phyloP scores from a whole-genome alignment of 2,888 invertebrate genomes.

The Drosophila colorata region DNA sequence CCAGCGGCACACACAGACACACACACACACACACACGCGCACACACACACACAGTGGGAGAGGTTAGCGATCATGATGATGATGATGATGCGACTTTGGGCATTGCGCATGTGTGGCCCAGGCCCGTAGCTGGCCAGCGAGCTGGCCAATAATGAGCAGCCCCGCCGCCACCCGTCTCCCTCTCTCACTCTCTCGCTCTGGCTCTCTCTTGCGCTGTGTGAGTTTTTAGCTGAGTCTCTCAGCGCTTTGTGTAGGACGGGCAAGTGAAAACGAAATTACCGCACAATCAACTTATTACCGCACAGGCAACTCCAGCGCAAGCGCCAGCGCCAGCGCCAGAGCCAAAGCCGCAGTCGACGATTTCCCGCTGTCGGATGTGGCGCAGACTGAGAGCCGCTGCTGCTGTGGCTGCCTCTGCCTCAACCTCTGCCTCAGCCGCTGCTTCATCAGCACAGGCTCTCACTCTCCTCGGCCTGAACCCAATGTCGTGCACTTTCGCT shows the following conservation, averaged over 20 bases:
- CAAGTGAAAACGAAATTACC: conserved; percentile 82
- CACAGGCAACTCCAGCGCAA: conserved; percentile 48
- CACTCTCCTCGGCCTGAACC: conserved; percentile 24
- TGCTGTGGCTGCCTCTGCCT: no score
- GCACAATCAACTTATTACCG: conserved; percentile 83
- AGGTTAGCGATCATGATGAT: conserved; percentile 51
- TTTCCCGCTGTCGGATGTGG: conserved; percentile 77
- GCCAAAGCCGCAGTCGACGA: conserved; percentile 38
- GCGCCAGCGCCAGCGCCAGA: no score
- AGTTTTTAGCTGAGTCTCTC: conserved; percentile 48
- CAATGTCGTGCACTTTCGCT: conserved; percentile 81
- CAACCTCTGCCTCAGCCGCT: conserved; percentile 15
- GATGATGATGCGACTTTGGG: conserved; percentile 67
- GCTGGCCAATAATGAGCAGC: conserved; percentile 74
- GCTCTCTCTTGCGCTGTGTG: conserved; percentile 9
- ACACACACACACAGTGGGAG: conserved; percentile 36
- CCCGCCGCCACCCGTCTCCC: neutral
- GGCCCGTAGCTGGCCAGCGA: conserved; percentile 58
- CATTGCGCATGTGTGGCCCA: conserved; percentile 68
- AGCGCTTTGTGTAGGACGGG: conserved; percentile 57
- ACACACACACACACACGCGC: conserved; percentile 19
- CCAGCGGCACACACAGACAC: conserved; percentile 49
- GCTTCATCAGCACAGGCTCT: conserved; percentile 16
- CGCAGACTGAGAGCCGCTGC: conserved; percentile 51
- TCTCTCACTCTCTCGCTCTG: neutral